Base-by-base conservation (phyloP, 2,888 invertebrate species). In the Noctua janthe region DNA sequence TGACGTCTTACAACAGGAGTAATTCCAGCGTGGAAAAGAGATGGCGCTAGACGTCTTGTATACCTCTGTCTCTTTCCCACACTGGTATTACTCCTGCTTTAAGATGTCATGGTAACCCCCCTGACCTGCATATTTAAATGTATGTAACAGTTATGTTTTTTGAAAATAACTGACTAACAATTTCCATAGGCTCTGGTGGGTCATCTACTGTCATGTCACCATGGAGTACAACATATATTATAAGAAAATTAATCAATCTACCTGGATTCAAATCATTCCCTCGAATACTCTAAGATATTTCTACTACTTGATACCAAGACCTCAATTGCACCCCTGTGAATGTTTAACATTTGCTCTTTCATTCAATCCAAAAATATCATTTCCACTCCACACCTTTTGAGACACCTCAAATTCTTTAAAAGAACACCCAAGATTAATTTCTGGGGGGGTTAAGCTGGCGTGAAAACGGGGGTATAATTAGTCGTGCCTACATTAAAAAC, bases 401-500 rank as follows among this genome's bases (percentile, higher is more conserved):
- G 78, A 78, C 76, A 78, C 75, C 70, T 88, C 43, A 69, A 74
- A 78, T 84, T 74, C 67, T 84, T 64, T 82, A 86, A 84, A 83
- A 72, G 67, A 74, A 83, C 87, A 81, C 66, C 86, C 81, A 82
- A 82, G 74, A 89, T 75, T 84, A 82, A 84, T 87, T 82, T 82
- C 79, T 81, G 67, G 70, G 64, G 81, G 85, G 87, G 70, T 85
- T 85, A 88, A 88, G 85, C 76, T 85, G 66, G 79, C 85, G 76
- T 85, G 87, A 87, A 87, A 85, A 71, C 74, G 74, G 72, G n/a
- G 43, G 67, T 76, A 81, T 87, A 90, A 89, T 90, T 83, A 85
- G 85, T 78, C 83, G 83, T 83, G 83, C 82, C 82, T 86, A 83
- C 88, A 90, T 89, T 91, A 88, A 85, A 90, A 92, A 89, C 87